A percentile compares a stretch with the other conserved stretches of the same genome.
Evolutionary conservation across 2,888 invertebrate genomes (phyloP).

Genomic region (Nemotelus nigrinus): DNA sequence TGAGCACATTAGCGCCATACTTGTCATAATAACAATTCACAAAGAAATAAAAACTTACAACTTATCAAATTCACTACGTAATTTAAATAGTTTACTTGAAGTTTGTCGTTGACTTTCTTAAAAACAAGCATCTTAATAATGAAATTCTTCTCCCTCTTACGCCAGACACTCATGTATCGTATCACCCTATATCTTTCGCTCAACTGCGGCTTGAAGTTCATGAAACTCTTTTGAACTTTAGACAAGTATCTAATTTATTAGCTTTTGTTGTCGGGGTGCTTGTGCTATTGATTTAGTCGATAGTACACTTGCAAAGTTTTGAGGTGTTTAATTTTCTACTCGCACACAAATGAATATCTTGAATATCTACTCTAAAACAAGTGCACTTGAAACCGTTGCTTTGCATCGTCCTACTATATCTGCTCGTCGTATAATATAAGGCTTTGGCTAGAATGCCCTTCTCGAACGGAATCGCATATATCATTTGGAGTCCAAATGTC

Average conservation of each 20-base stretch:
- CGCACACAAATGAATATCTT: no score
- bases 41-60: no score
- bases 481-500: slow-evolving; percentile 10
- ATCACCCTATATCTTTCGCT: no score
- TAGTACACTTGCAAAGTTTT: slow-evolving; percentile 5
- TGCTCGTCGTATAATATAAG: no score
- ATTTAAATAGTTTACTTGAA: no score
- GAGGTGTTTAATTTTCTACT: slow-evolving; percentile 1
- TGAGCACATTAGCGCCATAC: no score
- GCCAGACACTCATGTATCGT: not conserved
- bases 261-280: not conserved
- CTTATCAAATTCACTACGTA: no score
- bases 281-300: slow-evolving; percentile 4
- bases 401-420: no score
- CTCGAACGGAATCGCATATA: slow-evolving; percentile 18
- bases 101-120: no score
- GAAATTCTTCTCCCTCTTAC: not conserved
- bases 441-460: not conserved
- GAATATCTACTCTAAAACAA: not conserved
- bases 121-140: no score
- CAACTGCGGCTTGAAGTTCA: not conserved
- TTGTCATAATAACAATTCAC: no score
- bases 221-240: not conserved
- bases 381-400: not conserved
- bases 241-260: slow-evolving; percentile 4